phyloP scores from a whole-genome alignment of 2,888 invertebrate genomes.

The Drosophila sordidula region DNA sequence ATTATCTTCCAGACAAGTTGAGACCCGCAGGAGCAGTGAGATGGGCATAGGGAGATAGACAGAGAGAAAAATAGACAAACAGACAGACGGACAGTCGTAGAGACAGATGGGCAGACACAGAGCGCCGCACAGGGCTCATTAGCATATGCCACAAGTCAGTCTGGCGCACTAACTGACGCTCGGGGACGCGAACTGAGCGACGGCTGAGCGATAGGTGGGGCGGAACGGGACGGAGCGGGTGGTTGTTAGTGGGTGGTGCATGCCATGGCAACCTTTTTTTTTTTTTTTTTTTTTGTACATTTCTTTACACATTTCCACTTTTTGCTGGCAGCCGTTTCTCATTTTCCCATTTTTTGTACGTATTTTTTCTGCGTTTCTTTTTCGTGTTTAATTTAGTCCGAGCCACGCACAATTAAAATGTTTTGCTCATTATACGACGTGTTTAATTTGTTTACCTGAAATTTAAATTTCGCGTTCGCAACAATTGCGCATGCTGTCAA shows the following conservation, averaged over 20 bases:
- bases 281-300: slow-evolving; percentile 36
- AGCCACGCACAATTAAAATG: slow-evolving; percentile 67
- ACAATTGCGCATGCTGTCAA: background rate
- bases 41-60: slow-evolving; percentile 14
- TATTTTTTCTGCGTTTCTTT: slow-evolving; percentile 8
- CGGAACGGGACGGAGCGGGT: background rate
- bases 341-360: slow-evolving; percentile 7
- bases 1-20: slow-evolving; percentile 54
- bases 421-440: slow-evolving; percentile 60
- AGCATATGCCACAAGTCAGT: slow-evolving; percentile 78
- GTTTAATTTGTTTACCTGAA: slow-evolving; percentile 70
- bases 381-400: slow-evolving; percentile 49
- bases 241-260: slow-evolving; percentile 9
- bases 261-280: slow-evolving; percentile 28
- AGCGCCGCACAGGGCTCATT: slow-evolving; percentile 66
- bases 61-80: slow-evolving; percentile 2
- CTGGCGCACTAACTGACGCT: slow-evolving; percentile 52
- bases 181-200: slow-evolving; percentile 42
- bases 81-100: slow-evolving; percentile 4
- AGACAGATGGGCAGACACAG: background rate
- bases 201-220: background rate
- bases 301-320: slow-evolving; percentile 25
- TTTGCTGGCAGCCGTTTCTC: slow-evolving; percentile 6
- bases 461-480: slow-evolving; percentile 38
- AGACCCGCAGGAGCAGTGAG: slow-evolving; percentile 31